These are phyloP conservation scores for Eudemis profundana DNA, from an alignment of 2,888 invertebrate genomes.

Conservation along the genomic window DNA sequence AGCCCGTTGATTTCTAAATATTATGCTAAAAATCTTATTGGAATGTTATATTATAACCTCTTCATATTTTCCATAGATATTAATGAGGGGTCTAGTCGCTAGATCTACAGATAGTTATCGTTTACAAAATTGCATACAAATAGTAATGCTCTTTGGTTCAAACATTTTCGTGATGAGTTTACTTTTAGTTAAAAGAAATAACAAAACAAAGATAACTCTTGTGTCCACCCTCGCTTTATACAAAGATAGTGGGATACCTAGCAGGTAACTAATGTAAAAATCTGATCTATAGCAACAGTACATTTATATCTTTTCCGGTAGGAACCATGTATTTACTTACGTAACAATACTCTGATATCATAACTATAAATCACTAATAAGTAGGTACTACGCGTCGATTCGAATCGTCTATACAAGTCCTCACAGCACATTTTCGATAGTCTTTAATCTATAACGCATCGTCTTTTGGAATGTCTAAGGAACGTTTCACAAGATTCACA, in stretches of 20 bases:
- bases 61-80: constrained; percentile 31
- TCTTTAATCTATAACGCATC: constrained; percentile 39
- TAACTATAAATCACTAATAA: constrained; percentile 46
- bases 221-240: constrained; percentile 11
- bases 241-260: constrained; percentile 45
- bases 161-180: constrained; percentile 21
- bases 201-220: constrained; percentile 19
- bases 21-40: constrained; percentile 35
- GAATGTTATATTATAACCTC: constrained; percentile 34
- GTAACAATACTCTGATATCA: constrained; percentile 36
- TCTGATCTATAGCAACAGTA: constrained; percentile 68
- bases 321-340: constrained; percentile 77
- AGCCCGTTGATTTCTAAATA: constrained; percentile 28
- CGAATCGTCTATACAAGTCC: constrained; percentile 42
- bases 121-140: constrained; percentile 40
- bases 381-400: constrained; percentile 56
- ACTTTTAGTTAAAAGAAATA: constrained; percentile 30
- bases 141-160: constrained; percentile 48
- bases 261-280: constrained; percentile 71
- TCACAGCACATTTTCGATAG: constrained; percentile 63
- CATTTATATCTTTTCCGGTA: constrained; percentile 71
- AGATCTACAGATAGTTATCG: constrained; percentile 38
- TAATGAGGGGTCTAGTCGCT: constrained; percentile 35
- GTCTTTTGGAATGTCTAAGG: constrained; percentile 33
- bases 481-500: constrained; percentile 60